Conservation (phyloP, 2,113 vertebrate species). For the Ursus arctos region DNA sequence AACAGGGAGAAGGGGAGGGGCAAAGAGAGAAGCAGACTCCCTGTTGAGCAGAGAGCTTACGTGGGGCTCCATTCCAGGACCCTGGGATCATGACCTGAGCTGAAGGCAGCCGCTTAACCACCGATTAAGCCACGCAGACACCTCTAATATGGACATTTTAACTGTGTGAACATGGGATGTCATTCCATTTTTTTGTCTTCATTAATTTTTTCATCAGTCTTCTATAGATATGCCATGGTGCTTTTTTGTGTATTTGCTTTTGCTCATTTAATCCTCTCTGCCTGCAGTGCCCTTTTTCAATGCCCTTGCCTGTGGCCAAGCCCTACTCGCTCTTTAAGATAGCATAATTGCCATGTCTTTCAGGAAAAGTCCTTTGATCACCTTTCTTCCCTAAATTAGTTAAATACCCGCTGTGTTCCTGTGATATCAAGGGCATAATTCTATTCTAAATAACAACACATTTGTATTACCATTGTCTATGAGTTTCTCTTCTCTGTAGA, state of each 20-base stretch:
- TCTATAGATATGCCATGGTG: background rate
- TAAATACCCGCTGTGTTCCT: background rate
- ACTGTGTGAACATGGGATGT: background rate
- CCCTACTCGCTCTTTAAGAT: background rate
- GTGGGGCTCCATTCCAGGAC: background rate
- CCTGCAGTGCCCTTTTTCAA: background rate
- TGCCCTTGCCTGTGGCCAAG: background rate
- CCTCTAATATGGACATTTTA: background rate
- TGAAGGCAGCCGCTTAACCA: background rate
- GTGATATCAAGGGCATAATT: background rate
- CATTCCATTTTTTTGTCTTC: background rate
- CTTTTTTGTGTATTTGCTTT: background rate
- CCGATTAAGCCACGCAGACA: background rate
- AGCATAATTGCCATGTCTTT: background rate
- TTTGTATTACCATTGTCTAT: background rate
- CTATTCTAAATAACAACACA: background rate
- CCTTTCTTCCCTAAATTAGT: background rate
- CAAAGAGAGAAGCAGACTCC: background rate
- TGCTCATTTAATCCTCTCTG: background rate
- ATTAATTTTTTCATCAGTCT: background rate
- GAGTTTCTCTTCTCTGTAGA: background rate
- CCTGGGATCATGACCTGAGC: background rate
- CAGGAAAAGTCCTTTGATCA: background rate
- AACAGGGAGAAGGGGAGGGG: background rate
- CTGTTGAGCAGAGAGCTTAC: background rate